phyloP scores from a whole-genome alignment of 2,113 vertebrate species.

The Ceyx cyanopectus region DNA sequence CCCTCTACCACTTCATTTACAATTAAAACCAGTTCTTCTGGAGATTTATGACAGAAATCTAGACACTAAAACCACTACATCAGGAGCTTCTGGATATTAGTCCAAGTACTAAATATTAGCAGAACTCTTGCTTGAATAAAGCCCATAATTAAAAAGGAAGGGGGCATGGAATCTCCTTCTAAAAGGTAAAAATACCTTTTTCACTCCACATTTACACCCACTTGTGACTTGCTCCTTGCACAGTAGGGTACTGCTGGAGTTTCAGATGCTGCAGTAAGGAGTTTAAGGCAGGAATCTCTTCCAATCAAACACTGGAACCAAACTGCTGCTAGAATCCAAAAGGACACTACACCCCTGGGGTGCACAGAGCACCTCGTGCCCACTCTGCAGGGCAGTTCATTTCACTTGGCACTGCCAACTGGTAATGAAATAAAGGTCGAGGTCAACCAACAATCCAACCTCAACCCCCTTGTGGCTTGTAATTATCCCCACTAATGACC shows the following conservation, averaged over 20 bases:
- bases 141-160: too few relatives aligned
- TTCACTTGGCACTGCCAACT: not conserved
- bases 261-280: not conserved
- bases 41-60: not conserved
- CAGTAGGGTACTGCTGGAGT: not conserved
- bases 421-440: not conserved
- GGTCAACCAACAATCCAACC: not conserved
- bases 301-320: not conserved
- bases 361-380: fast-evolving
- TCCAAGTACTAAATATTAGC: not conserved
- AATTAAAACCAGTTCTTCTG: not conserved
- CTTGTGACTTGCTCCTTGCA: not conserved
- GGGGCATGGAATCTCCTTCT: too few relatives aligned
- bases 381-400: not conserved
- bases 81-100: not conserved
- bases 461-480: not conserved
- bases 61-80: not conserved
- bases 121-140: not conserved
- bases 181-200: not conserved
- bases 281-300: not conserved
- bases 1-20: not conserved
- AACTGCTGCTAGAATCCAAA: not conserved
- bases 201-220: not conserved
- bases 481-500: not conserved
- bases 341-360: not conserved